Base-by-base conservation (phyloP, 2,113 vertebrate genomes). In the Cygnus buccinator region DNA sequence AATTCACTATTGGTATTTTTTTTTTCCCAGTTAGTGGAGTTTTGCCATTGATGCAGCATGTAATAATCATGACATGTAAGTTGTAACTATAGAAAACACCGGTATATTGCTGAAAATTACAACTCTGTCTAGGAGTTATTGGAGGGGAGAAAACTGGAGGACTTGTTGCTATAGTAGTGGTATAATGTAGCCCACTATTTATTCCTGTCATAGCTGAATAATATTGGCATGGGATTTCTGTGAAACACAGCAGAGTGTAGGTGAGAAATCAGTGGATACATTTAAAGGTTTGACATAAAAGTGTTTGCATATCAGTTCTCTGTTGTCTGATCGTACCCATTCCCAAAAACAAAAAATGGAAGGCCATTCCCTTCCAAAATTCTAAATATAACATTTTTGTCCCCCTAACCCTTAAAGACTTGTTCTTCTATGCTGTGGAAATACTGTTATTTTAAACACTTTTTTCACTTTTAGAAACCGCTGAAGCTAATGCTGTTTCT, bases 291-390 rank as follows among this genome's bases (percentile, higher is more conserved):
- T 50, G 46, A 28, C 43, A n/a, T 0, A 1, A 35, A 67, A 35
- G 33, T 20, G 11, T 84, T 77, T 12, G 52, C 73, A 59, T 65
- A 78, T 52, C 35, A 58, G 1, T 83, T 91, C 15, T 84, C 26
- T 13, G 19, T 39, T 5, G 28, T 37, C 37, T 63, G 23, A 52
- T 73, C 86, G 70, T 86, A 43, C 5, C n/a, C 9, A 68, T 88
- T 85, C n/a, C 8, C 48, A 57, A 94, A 68, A 22, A 2, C 65
- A 76, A n/a, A 11, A 61, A 67, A 55, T 3, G 71, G 31, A 74
- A n/a, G 6, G 10, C 15, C 7, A 13, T 0, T 4, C 1, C 5
- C 1, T 5, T 9, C 15, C 20, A n/a, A 67, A 75, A 58, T 57
- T 59, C 6, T 19, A 65, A 50, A 52, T 16, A 0, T 29, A 39